Evolutionary conservation across 2,888 invertebrate species (phyloP), one percentile per base, ranked within the genome.

Genomic region (Lapara coniferarum): DNA sequence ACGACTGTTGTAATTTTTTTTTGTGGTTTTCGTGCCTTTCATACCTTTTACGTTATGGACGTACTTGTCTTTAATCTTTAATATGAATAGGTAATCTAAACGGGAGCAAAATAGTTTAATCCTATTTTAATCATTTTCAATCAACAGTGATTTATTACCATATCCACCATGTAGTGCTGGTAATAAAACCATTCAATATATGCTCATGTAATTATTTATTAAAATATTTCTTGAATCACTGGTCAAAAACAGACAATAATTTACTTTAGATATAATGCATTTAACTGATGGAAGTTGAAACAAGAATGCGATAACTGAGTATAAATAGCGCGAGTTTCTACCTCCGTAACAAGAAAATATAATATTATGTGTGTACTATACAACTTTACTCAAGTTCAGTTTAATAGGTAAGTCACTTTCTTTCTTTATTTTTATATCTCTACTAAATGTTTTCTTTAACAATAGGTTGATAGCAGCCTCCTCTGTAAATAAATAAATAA

Each of bases 391-490:
- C 78, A 93, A 83, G 82, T 91, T 89, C 75, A 93, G 81, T 80
- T 93, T 92, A 76, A 84, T 85, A 55, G 82, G 86, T 82, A 93
- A 82, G 79, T 94, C 94, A 81, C 88, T 86, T 78, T 93, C 93
- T 25, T 81, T 91, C 83, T 93, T 90, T 75, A 95, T 95, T 83
- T 88, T 93, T 63, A 94, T 83, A 83, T 95, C 93, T 75, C 93
- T 94, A 76, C 89, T 93, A 77, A 95, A 94, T 58, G 95, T 93
- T 81, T 94, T 94, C 77, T 94, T 94, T 53, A 96, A 90, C 77
- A 95, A 91, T 76, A 94, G 84, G 77, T 95, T 94, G 73, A 96
- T 95, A 73, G 95, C 95, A 56, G 91, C 91, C 86, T 95, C 95
- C 87, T 95, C 96, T 96, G 93, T 71, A 95, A 90, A 73, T 73